phyloP scores from a whole-genome alignment of 2,113 vertebrate genomes.

The Tympanuchus pallidicinctus region DNA sequence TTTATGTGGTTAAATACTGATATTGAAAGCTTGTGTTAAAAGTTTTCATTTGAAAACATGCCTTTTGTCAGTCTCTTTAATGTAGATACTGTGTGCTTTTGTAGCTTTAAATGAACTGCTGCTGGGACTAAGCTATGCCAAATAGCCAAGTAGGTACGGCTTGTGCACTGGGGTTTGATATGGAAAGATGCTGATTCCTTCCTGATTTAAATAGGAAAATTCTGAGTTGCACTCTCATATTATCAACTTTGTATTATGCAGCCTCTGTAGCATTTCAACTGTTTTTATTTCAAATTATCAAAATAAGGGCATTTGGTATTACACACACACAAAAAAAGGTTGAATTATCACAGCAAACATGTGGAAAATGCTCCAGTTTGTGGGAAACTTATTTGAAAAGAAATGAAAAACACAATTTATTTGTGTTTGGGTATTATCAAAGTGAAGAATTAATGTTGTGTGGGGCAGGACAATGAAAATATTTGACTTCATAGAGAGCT shows the following conservation, averaged over 20 bases:
- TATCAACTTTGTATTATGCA: neutral
- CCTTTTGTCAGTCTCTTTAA: neutral
- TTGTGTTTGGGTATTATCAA: neutral
- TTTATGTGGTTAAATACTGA: constrained; percentile 52
- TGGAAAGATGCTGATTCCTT: neutral
- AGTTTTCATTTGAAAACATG: constrained; percentile 1
- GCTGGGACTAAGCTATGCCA: neutral
- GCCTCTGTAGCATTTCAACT: neutral
- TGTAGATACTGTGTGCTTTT: neutral
- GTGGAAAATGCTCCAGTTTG: neutral
- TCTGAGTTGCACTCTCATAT: neutral
- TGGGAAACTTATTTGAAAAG: neutral
- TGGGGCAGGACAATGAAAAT: neutral
- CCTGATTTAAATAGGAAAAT: neutral
- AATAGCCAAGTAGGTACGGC: neutral
- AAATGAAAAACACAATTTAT: neutral
- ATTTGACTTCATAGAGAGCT: neutral
- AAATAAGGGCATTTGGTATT: neutral
- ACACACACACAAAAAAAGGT: too few relatives aligned
- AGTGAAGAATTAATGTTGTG: neutral
- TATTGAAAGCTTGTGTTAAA: constrained; percentile 8
- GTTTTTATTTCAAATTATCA: neutral
- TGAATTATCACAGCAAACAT: neutral
- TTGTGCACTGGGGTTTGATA: neutral
- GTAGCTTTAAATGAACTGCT: neutral